Base-by-base conservation (phyloP, 1,140 invertebrate species). In the Scaptomyza graminum region DNA sequence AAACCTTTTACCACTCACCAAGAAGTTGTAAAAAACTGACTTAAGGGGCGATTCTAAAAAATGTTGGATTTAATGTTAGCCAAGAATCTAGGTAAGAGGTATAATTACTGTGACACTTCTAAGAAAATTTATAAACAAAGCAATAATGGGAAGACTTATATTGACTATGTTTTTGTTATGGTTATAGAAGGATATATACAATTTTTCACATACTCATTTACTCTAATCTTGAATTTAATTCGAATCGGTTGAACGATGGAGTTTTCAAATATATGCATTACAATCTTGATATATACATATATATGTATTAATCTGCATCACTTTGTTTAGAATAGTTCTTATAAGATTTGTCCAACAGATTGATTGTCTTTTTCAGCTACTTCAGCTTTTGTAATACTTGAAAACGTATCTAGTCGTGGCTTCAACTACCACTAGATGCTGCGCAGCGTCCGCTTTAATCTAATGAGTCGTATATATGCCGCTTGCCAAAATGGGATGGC, bases 381-480 rank as follows among this genome's bases (percentile, higher is more conserved):
- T 3, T 37, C 12, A 44, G 15, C 5, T 28, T 46, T 44, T 5
- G n/a, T 15, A 15, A 44, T 15, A 15, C 43, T 13, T 0, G 4
- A 13, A 44, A 7, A 13, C 31, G 1, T 34, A 34, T 34, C 31
- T 9, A 9, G 16, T 0, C 39, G 31, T 34, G 8, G 7, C 8
- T 9, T 8, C 6, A 55, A 34, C 59, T 74, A 44, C 37, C 64
- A 76, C 31, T 18, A 22, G 15, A n/a, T 56, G n/a, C 37, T 56
- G n/a, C 5, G 25, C 49, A n/a, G 37, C 5, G 76, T 63, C 73
- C 81, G 64, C 64, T 77, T 75, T 85, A 61, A 64, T 60, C 78
- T 85, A 85, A 85, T 85, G 82, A 82, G 46, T 78, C 61, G 66
- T n/a, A 87, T 82, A 87, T 82, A 82, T 71, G 67, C 57, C 46